Evolutionary conservation across 1,140 invertebrate species (phyloP).

Genomic region (Cephus cinctus): DNA sequence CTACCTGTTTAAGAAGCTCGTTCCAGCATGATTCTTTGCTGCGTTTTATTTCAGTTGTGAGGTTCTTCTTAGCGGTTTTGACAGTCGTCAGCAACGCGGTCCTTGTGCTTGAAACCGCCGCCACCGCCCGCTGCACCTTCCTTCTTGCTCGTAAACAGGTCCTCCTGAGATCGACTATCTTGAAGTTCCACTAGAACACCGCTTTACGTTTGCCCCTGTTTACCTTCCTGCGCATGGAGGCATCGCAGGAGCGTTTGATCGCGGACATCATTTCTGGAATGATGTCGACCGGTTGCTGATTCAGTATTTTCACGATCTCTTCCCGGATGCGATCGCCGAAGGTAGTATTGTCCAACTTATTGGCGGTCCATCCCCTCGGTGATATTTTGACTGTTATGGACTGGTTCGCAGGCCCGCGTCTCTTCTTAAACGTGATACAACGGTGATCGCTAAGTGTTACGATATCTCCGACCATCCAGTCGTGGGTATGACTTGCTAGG

Average conservation of each 20-base stretch:
- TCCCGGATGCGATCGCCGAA: neutral
- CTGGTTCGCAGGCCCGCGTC: neutral
- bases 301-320: too few species aligned
- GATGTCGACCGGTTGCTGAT: too few species aligned
- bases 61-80: neutral
- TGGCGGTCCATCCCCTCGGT: neutral
- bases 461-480: neutral
- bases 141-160: neutral
- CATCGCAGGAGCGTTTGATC: neutral
- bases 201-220: neutral
- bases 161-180: neutral
- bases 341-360: neutral
- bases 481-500: too few species aligned
- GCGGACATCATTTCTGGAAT: too few species aligned
- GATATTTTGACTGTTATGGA: neutral
- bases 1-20: neutral
- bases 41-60: neutral
- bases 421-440: neutral
- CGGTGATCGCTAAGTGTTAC: neutral
- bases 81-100: neutral
- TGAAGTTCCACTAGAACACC: neutral
- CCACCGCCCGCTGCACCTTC: neutral
- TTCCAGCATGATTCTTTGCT: neutral
- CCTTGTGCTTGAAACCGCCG: too few species aligned
- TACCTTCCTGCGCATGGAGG: neutral